phyloP scores from a whole-genome alignment of 1,140 invertebrate genomes.

The Antheraea mylitta region DNA sequence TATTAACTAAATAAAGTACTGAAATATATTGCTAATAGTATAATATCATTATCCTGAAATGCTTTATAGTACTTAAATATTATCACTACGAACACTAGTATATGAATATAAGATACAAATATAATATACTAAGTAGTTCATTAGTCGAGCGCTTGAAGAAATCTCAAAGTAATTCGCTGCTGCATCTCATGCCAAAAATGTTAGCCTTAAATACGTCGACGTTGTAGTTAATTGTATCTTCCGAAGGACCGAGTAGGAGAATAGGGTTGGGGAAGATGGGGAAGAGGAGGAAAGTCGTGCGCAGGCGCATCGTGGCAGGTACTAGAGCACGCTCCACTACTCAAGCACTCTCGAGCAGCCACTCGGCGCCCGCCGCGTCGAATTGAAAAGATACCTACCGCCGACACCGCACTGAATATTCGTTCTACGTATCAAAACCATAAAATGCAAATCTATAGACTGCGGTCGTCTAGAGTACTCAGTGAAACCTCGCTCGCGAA shows the following conservation, averaged over 20 bases:
- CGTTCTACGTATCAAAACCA: constrained; percentile 75
- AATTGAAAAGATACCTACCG: constrained; percentile 76
- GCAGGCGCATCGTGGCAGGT: constrained; percentile 61
- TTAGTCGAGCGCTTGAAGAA: background rate
- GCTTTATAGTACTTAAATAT: no score
- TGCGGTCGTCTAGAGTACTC: constrained; percentile 73
- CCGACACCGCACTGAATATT: constrained; percentile 74
- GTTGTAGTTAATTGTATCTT: constrained; percentile 70
- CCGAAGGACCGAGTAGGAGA: constrained; percentile 32
- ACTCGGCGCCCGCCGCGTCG: constrained; percentile 68
- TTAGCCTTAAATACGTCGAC: constrained; percentile 38
- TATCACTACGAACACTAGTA: no score
- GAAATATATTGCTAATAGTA: no score
- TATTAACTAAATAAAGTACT: no score
- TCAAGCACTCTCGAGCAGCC: constrained; percentile 62
- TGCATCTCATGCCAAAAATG: constrained; percentile 57
- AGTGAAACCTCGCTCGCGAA: constrained; percentile 42
- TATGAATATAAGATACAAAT: no score
- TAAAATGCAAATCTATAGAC: constrained; percentile 78
- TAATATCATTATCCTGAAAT: no score
- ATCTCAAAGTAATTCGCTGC: constrained; percentile 13
- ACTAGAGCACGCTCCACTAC: constrained; percentile 73
- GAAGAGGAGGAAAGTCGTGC: constrained; percentile 37
- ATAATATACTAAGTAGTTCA: background rate
- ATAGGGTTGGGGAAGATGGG: constrained; percentile 15